Evolutionary conservation across 1,140 invertebrate species (phyloP), one percentile per base, ranked within the genome.

Genomic region (Chionoecetes opilio): DNA sequence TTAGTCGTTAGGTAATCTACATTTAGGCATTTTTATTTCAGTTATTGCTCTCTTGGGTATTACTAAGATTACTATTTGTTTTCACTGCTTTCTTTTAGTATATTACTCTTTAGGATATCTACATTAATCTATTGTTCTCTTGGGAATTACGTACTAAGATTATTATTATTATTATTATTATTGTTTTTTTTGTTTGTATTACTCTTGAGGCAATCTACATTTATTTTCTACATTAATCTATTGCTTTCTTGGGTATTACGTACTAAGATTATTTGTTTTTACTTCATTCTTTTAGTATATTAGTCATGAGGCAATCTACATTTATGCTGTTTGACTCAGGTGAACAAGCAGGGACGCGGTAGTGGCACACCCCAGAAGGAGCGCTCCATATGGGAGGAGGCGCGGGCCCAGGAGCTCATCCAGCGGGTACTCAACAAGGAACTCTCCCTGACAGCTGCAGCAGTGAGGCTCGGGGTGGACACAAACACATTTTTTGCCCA

Each of bases 321-420:
- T 53, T 14, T 6, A 75, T 75, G 63, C 8, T 35, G 84, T 31
- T 88, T 95, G 5, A 82, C 91, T 14, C 94, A 96, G 96, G 96
- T 96, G 46, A 96, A 96, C 41, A 96, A 96, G 53, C 94, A 93
- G 31, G 96, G 96, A n/a, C 92, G 96, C 21, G 75, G 82, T 38
- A 82, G 82, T 17, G 46, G 86, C 9, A 82, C 93, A 0, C 35
- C 82, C 29, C 95, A 95, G 37, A 95, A 96, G 87, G 93, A 95
- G 31, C 93, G 95, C 37, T 95, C 94, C 53, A 96, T 96, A 46
- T 96, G 96, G 96, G 96, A 96, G 31, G 96, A 96, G 75, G 95
- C 95, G 82, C 95, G 95, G 14, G 96, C 96, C 32, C 94, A 96
- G 87, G 95, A 96, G 26, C 82, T 96, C 11, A 96, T 96, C 46